These are phyloP conservation scores for Chaetogeoica ovagalla DNA, from an alignment of 2,888 invertebrate genomes.

Conservation along the genomic window DNA sequence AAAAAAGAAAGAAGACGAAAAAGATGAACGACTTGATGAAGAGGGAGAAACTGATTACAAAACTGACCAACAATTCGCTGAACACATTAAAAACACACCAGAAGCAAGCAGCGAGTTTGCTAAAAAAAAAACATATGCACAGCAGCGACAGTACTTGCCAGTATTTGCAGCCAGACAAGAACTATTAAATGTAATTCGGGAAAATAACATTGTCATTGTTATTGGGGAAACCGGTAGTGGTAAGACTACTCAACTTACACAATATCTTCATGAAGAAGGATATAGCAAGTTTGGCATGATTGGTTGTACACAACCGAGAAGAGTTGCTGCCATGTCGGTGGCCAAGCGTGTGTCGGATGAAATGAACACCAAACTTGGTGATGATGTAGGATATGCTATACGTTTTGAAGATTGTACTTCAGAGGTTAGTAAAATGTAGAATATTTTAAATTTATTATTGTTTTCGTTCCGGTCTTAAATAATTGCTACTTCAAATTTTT, in stretches of 20 bases:
- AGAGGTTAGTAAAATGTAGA: constrained; percentile 63
- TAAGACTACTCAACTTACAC: constrained; percentile 97
- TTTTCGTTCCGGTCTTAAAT: neutral
- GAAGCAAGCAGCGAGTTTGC: constrained; percentile 82
- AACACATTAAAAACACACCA: constrained; percentile 77
- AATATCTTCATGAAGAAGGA: constrained; percentile 96
- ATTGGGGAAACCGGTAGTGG: constrained; percentile 95
- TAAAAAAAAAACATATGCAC: constrained; percentile 76
- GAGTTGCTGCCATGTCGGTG: constrained; percentile 99
- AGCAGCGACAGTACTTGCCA: constrained; percentile 90
- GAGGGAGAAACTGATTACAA: constrained; percentile 83
- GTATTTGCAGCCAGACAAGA: constrained; percentile 95
- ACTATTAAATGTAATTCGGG: constrained; percentile 81
- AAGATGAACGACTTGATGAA: constrained; percentile 64
- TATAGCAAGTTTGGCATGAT: constrained; percentile 90
- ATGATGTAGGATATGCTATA: constrained; percentile 91
- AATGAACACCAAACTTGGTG: constrained; percentile 82
- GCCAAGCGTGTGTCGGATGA: constrained; percentile 99
- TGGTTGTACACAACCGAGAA: constrained; percentile 95
- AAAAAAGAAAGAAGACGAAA: constrained; percentile 70
- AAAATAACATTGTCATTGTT: constrained; percentile 92
- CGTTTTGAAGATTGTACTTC: constrained; percentile 99
- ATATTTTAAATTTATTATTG: neutral
- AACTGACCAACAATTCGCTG: constrained; percentile 94
- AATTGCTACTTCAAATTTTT: constrained; percentile 20